These are phyloP conservation scores for Aphelenchoides besseyi DNA, from an alignment of 1,140 invertebrate genomes.

Conservation along the genomic window DNA sequence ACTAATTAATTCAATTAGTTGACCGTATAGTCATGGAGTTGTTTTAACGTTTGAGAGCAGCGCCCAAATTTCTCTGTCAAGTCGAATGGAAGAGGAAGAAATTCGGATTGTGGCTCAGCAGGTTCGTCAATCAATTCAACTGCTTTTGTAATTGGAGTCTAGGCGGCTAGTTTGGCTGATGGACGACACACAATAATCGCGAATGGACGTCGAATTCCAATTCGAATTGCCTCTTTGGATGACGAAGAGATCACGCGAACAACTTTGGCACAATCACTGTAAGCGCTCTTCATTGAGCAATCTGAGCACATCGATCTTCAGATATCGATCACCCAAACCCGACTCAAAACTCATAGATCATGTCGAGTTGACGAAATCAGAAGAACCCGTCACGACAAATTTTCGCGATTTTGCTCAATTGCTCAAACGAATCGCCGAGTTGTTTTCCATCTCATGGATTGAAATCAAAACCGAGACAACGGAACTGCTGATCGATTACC, in stretches of 20 bases:
- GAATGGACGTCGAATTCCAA: background rate
- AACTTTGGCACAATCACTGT: background rate
- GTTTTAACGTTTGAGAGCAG: too few species aligned
- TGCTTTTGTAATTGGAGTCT: background rate
- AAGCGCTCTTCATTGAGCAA: background rate
- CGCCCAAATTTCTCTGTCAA: too few species aligned
- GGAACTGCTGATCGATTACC: background rate
- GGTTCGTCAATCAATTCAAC: background rate
- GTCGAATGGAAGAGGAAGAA: slow-evolving; percentile 11
- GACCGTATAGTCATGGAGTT: too few species aligned
- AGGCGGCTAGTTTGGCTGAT: slow-evolving; percentile 2
- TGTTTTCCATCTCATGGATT: slow-evolving; percentile 12
- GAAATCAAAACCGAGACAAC: background rate
- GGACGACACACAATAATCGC: background rate
- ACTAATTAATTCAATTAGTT: too few species aligned
- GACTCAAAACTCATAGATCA: background rate
- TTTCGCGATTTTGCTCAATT: background rate
- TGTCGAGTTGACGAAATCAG: background rate
- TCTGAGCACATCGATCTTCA: background rate
- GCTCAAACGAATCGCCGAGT: slow-evolving; percentile 2
- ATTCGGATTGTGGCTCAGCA: background rate
- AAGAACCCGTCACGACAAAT: background rate
- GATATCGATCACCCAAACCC: background rate
- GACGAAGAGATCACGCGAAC: background rate
- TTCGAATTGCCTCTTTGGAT: background rate